A percentile compares a stretch with the other conserved stretches of the same genome.
Conservation (phyloP, 1,140 invertebrate species). For the Argopecten irradians region DNA sequence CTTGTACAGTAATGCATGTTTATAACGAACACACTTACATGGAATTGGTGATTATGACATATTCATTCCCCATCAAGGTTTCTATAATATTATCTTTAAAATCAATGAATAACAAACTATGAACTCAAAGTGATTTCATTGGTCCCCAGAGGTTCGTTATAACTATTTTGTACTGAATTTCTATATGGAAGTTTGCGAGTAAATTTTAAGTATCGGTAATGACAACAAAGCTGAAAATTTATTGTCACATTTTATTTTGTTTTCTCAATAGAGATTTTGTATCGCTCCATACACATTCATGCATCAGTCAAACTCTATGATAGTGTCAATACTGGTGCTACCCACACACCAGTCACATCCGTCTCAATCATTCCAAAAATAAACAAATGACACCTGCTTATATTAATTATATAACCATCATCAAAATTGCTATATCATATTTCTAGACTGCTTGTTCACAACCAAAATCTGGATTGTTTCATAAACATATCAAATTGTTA, state of each 20-base stretch:
- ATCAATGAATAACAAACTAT: too few species aligned
- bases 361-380: background rate
- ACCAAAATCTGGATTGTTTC: background rate
- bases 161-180: too few species aligned
- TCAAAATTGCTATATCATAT: background rate
- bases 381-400: background rate
- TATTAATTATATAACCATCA: background rate
- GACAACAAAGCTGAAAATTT: too few species aligned
- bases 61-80: too few species aligned
- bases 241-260: conserved; percentile 17
- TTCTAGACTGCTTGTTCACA: background rate
- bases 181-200: too few species aligned
- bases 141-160: too few species aligned
- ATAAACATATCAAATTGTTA: background rate
- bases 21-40: too few species aligned
- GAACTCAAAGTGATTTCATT: too few species aligned
- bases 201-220: too few species aligned
- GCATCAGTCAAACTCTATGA: background rate
- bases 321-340: background rate
- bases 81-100: too few species aligned
- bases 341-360: background rate
- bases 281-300: background rate
- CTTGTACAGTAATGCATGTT: too few species aligned
- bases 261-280: background rate
- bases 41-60: too few species aligned